Base-by-base conservation (phyloP, 2,113 vertebrate genomes). In the Hippocampus guttulatus region DNA sequence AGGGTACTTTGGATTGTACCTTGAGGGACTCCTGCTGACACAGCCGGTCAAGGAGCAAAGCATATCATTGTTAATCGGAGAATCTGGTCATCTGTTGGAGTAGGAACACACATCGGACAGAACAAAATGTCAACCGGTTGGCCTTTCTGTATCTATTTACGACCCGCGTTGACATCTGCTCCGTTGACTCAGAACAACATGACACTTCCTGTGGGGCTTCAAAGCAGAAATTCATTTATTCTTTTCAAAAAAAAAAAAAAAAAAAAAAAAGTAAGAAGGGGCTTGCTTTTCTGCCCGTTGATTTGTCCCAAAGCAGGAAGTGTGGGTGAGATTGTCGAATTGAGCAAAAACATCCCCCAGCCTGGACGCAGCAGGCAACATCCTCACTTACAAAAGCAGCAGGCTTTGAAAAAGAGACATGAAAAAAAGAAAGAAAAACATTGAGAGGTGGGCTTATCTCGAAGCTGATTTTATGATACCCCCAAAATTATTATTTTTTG, bases 291-390 rank as follows among this genome's bases (percentile, higher is more conserved):
- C 43, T 65, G 66, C 76, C 81, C 77, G 77, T 81, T 86, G 79
- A 86, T 88, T 83, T 81, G 77, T 86, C 86, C 86, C 85, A 77
- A 83, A 89, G 79, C 84, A 83, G 86, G 86, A 90, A 83, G 84
- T 74, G 70, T 69, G 33, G 78, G 79, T 90, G 78, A 82, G 81
- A 71, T 75, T 70, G 80, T 78, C 45, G 60, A n/a, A 27, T 33
- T n/a, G 60, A 70, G 75, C 82, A 84, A 82, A 89, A 84, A 82
- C 78, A 72, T 76, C 75, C 77, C 67, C 71, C 43, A 75, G 76
- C 75, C 84, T 73, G 58, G 40, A 21, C 81, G 0, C 87, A 88
- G 82, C 70, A 55, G 74, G 88, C 73, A 57, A 78, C 82, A 82
- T 88, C 87, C 87, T 87, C 83, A 81, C 75, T 75, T 85, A 71